Evolutionary conservation across 1,140 invertebrate genomes (phyloP).

Genomic region (Macrobrachium rosenbergii): DNA sequence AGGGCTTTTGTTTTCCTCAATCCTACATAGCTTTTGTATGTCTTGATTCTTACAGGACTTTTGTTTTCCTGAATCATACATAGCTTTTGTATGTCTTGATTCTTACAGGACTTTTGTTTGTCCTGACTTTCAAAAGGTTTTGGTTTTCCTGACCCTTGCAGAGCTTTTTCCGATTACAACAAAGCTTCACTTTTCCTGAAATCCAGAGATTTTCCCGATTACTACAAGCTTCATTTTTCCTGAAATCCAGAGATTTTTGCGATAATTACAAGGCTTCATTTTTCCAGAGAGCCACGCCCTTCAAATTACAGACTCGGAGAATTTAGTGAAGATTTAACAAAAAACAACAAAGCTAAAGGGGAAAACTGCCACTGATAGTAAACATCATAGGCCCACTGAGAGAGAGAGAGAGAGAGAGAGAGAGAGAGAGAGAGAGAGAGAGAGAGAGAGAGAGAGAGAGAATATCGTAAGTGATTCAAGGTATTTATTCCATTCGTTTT

Average conservation of each 20-base stretch:
- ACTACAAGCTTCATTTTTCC: too few species aligned
- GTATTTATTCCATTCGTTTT: neutral
- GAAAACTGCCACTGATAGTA: neutral
- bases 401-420: constrained; percentile 6
- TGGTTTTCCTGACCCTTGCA: neutral
- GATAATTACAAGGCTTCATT: too few species aligned
- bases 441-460: constrained; percentile 9
- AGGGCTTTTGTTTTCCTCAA: too few species aligned
- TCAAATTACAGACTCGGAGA: too few species aligned
- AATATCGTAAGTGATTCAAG: neutral
- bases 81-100: neutral
- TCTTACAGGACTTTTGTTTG: neutral
- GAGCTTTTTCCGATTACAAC: too few species aligned
- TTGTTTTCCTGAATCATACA: neutral
- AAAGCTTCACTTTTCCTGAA: too few species aligned
- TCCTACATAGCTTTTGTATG: neutral
- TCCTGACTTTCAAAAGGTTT: too few species aligned
- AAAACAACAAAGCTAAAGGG: neutral
- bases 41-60: neutral
- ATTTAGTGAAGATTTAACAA: neutral
- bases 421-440: constrained; percentile 9
- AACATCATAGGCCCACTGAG: neutral
- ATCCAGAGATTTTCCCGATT: too few species aligned
- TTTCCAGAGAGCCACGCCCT: too few species aligned
- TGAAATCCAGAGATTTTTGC: too few species aligned